Percentiles rank a stretch among this genome's conserved stretches.
Evolutionary conservation across 2,888 invertebrate genomes (phyloP).

Genomic region (Lapara coniferarum): DNA sequence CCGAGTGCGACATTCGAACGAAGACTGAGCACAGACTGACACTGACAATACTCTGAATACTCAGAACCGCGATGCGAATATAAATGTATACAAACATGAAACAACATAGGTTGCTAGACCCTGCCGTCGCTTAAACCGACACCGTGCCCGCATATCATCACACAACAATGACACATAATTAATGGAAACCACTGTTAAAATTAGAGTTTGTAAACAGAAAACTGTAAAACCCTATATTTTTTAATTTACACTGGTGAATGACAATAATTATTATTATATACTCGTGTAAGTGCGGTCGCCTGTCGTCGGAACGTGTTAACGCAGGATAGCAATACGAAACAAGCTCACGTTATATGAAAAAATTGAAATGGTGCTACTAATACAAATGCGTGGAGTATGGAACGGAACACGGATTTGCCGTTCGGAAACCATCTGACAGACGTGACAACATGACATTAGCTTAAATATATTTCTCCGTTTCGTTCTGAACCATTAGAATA

Average conservation of each 20-base stretch:
- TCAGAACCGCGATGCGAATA: constrained; percentile 41
- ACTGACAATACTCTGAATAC: constrained; percentile 38
- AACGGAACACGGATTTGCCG: constrained; percentile 7
- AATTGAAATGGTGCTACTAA: neutral
- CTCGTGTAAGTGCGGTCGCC: neutral
- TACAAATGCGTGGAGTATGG: neutral
- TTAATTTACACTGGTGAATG: neutral
- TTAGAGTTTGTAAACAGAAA: neutral
- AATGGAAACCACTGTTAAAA: neutral
- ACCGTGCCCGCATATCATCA: neutral
- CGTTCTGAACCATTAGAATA: too few species aligned
- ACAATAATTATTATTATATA: neutral
- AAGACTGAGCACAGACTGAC: constrained; percentile 30
- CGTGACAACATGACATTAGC: neutral
- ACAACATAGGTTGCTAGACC: constrained; percentile 20
- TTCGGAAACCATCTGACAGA: constrained; percentile 9
- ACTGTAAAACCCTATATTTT: neutral
- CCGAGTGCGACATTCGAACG: constrained; percentile 41
- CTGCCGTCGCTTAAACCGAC: neutral
- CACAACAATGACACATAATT: constrained; percentile 1
- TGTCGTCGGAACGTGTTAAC: neutral
- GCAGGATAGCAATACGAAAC: neutral
- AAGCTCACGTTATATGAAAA: neutral
- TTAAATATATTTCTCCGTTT: too few species aligned
- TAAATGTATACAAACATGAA: constrained; percentile 34